Evolutionary conservation across 1,140 invertebrate species (phyloP).

Genomic region (Drosophila sucinea): DNA sequence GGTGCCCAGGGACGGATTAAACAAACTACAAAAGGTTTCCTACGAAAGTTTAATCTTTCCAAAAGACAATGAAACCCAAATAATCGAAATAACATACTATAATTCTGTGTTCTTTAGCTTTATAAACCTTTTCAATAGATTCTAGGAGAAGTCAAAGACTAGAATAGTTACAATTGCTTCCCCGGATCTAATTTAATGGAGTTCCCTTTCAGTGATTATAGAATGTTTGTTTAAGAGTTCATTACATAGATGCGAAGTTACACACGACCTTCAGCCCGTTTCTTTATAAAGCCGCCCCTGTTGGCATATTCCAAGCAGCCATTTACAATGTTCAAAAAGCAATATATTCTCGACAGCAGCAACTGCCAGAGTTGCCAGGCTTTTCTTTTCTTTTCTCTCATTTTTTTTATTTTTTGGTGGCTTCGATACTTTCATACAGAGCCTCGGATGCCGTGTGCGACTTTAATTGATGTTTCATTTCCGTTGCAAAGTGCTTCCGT

Average conservation of each 20-base stretch:
- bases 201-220: no score
- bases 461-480: slow-evolving; percentile 83
- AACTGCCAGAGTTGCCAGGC: slow-evolving; percentile 24
- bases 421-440: background rate
- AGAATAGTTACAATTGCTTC: no score
- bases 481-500: slow-evolving; percentile 80
- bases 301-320: background rate
- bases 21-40: no score
- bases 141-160: no score
- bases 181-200: no score
- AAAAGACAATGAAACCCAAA: no score
- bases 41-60: no score
- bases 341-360: slow-evolving; percentile 36
- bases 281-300: background rate
- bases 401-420: slow-evolving; percentile 10
- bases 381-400: background rate
- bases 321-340: slow-evolving; percentile 31
- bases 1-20: background rate
- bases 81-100: no score
- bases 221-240: no score
- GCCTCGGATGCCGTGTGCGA: slow-evolving; percentile 44
- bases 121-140: no score
- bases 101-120: no score
- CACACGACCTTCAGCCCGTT: background rate
- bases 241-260: no score